Base-by-base conservation (phyloP, 2,797 vertebrate genomes). In the Falco naumanni region DNA sequence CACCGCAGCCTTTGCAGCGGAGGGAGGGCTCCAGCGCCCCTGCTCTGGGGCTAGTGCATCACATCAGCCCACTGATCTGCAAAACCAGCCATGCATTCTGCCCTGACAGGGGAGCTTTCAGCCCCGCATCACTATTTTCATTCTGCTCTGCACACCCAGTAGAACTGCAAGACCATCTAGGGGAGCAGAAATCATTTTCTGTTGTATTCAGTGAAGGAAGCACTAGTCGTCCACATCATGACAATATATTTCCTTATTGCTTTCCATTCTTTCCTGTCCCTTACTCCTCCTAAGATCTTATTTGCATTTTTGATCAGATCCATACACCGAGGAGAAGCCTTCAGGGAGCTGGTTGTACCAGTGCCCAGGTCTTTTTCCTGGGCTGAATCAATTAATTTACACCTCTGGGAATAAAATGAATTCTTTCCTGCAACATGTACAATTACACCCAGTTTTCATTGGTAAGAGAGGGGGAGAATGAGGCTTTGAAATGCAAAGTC, bases 251-350 rank as follows among this genome's bases (percentile, higher is more conserved):
- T 92, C 39, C 50, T 37, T 80, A 74, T 41, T 87, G 33, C 57
- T 93, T 87, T 65, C 65, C 56, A 76, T 72, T 77, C 57, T 84
- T 85, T 71, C 64, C 61, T 53, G 16, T 39, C 25, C 16, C 25
- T 81, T 66, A 50, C 10, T 61, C 41, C n/a, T 77, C 60, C 29
- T 54, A 84, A 89, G 60, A 68, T 13, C 82, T 71, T 75, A 94
- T 95, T 95, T 96, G 90, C 84, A 93, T 96, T 96, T 96, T 96
- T 96, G 93, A 96, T 95, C 95, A 94, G 95, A 85, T 50, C 71
- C 22, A 0, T 77, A 25, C 41, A 83, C 53, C 0, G 3, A 84
- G 61, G 61, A 88, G 53, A 81, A 65, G 37, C 87, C 95, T 75
- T 85, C 53, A 56, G 90, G 71, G 84, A 94, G 24, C n/a, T 59